Evolutionary conservation across 2,797 vertebrate genomes (phyloP).

Genomic region (Silurus aristotelis): DNA sequence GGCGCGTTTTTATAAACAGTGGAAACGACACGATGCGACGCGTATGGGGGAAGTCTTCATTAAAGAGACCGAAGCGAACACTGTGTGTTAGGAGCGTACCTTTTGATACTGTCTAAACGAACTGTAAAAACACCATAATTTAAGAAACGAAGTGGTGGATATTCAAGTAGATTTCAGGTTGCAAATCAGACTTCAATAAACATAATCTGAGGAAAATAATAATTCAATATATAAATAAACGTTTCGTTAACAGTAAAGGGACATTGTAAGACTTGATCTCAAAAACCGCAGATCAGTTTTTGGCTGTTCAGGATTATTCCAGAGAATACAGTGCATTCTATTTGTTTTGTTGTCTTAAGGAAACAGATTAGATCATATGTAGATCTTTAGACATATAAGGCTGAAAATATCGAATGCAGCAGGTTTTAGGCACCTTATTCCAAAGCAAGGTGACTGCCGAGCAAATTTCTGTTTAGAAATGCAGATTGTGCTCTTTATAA

Average conservation of each 20-base stretch:
- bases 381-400: not conserved
- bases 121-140: not conserved
- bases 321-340: not conserved
- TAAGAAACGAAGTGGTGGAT: not conserved
- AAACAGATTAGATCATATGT: not conserved
- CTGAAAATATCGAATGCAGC: not conserved
- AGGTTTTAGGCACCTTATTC: not conserved
- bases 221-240: not conserved
- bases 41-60: not conserved
- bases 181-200: not conserved
- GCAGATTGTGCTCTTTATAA: not conserved
- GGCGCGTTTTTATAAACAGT: no score
- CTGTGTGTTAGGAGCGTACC: conserved; percentile 14
- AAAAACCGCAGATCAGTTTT: not conserved
- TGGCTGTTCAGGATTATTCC: no score
- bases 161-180: not conserved
- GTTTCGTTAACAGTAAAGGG: not conserved
- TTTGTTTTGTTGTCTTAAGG: not conserved
- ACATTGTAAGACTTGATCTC: not conserved
- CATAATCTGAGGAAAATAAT: not conserved
- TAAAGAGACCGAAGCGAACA: conserved; percentile 29
- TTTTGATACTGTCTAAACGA: not conserved
- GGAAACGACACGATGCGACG: not conserved
- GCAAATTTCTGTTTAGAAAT: not conserved
- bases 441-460: not conserved